Evolutionary conservation across 2,113 vertebrate species (phyloP).

Genomic region (Limnothrissa miodon): DNA sequence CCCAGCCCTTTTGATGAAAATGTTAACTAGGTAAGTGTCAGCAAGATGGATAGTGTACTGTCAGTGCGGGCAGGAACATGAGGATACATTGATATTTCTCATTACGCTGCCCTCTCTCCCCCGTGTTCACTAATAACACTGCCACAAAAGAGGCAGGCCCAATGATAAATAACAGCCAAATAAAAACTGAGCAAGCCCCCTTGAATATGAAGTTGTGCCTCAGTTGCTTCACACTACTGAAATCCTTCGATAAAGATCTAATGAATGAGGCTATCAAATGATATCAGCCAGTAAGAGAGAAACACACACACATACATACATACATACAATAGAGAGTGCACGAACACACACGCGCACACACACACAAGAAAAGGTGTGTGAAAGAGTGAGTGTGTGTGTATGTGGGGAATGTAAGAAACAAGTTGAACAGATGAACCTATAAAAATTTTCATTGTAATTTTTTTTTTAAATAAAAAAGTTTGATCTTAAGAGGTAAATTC

Average conservation of each 20-base stretch:
- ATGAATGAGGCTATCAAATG: constrained; percentile 79
- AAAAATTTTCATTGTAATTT: too few species aligned
- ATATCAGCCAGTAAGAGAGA: constrained; percentile 48
- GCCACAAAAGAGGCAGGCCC: constrained; percentile 56
- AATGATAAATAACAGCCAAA: constrained; percentile 84
- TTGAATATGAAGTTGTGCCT: constrained; percentile 73
- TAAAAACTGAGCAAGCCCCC: constrained; percentile 73
- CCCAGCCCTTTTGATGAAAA: constrained; percentile 83
- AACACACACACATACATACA: constrained; percentile 16
- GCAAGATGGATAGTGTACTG: constrained; percentile 86
- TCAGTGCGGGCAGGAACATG: constrained; percentile 80
- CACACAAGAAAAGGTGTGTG: constrained; percentile 15
- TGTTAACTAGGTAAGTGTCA: constrained; percentile 93
- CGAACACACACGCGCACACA: constrained; percentile 8
- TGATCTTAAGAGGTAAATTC: background rate
- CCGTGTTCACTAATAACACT: constrained; percentile 84
- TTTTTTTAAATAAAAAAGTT: background rate
- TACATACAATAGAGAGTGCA: constrained; percentile 18
- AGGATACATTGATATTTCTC: constrained; percentile 90
- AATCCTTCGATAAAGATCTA: constrained; percentile 83
- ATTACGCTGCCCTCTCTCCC: constrained; percentile 81
- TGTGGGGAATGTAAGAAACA: too few species aligned
- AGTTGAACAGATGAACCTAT: background rate
- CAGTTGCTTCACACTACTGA: constrained; percentile 73
- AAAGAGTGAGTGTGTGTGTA: too few species aligned